Evolutionary conservation across 1,140 invertebrate species (phyloP).

Genomic region (Agraylea sexmaculata): DNA sequence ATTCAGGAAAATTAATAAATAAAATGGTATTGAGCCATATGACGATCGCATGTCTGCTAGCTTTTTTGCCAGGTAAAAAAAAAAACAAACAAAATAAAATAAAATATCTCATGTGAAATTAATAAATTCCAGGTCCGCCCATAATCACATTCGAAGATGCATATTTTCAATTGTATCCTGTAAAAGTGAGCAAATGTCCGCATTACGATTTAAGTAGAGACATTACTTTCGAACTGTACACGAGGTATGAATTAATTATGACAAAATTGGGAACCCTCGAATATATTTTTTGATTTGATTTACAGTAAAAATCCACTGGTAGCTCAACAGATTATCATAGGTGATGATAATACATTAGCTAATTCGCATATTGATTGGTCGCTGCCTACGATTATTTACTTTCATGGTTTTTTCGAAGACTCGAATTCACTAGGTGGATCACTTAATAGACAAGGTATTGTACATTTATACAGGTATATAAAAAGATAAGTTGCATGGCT

Average conservation of each 20-base stretch:
- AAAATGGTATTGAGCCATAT: slow-evolving; percentile 4
- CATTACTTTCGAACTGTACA: slow-evolving; percentile 38
- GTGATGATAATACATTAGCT: slow-evolving; percentile 37
- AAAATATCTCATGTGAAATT: not conserved
- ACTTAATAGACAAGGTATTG: slow-evolving; percentile 39
- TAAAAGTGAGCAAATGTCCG: slow-evolving; percentile 41
- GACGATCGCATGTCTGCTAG: slow-evolving; percentile 8
- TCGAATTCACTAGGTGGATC: slow-evolving; percentile 33
- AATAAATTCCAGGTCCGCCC: slow-evolving; percentile 34
- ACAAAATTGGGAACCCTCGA: not conserved
- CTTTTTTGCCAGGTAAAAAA: slow-evolving; percentile 11
- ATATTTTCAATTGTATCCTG: slow-evolving; percentile 37
- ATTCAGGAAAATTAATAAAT: slow-evolving; percentile 3
- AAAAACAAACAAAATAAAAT: not conserved
- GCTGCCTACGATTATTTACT: slow-evolving; percentile 39
- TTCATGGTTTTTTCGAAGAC: slow-evolving; percentile 45
- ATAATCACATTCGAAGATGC: slow-evolving; percentile 38
- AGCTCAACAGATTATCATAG: slow-evolving; percentile 31
- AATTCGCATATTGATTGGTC: slow-evolving; percentile 42
- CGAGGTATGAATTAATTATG: slow-evolving; percentile 29
- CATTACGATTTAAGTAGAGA: slow-evolving; percentile 35
- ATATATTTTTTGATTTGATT: slow-evolving; percentile 11
- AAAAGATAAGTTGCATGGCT: too few relatives aligned
- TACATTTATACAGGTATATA: too few relatives aligned
- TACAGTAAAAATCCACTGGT: slow-evolving; percentile 40